phyloP scores from a whole-genome alignment of 2,113 vertebrate genomes.

The Rattus norvegicus region GRCr8 NC_086020.1:34770001-34770500 shows the following conservation, averaged over 20 bases:
- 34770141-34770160: slow-evolving; percentile 48
- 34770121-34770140: neutral
- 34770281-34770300: neutral
- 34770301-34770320: neutral
- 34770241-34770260: neutral
- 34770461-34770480: neutral
- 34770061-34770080: neutral
- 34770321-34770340: neutral
- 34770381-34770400: neutral
- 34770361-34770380: neutral
- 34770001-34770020: neutral
- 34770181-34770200: neutral
- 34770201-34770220: neutral
- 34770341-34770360: neutral
- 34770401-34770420: neutral
- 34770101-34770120: neutral
- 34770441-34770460: neutral
- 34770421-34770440: neutral
- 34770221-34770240: neutral
- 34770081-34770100: neutral
- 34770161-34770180: neutral
- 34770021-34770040: neutral
- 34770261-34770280: neutral
- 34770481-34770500: neutral
- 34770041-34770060: neutral